Evolutionary conservation across 2,797 vertebrate species (phyloP).

Genomic region (Paramormyrops hopkinsi): DNA sequence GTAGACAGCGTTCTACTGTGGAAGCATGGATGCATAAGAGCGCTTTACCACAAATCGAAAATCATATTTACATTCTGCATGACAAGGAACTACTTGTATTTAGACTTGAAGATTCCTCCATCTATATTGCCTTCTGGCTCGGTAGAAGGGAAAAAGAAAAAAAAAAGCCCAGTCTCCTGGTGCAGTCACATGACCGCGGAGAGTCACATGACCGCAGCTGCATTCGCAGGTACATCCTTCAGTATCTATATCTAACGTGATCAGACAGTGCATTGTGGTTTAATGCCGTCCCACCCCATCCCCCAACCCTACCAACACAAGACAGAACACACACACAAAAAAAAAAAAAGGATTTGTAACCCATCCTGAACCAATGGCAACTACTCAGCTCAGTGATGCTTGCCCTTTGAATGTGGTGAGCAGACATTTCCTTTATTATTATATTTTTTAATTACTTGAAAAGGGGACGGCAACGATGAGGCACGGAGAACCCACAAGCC

Average conservation of each 20-base stretch:
- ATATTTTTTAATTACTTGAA: background rate
- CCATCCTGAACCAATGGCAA: background rate
- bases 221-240: slow-evolving; percentile 61
- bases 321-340: background rate
- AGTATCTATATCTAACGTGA: slow-evolving; percentile 49
- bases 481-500: slow-evolving; percentile 65
- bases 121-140: slow-evolving; percentile 55
- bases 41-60: slow-evolving; percentile 74
- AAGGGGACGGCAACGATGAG: slow-evolving; percentile 67
- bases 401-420: slow-evolving; percentile 68
- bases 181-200: slow-evolving; percentile 22
- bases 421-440: slow-evolving; percentile 53
- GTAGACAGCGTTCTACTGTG: slow-evolving; percentile 84
- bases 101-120: slow-evolving; percentile 34
- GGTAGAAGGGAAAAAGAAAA: slow-evolving; percentile 50
- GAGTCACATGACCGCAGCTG: slow-evolving; percentile 60
- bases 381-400: slow-evolving; percentile 53
- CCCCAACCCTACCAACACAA: slow-evolving; percentile 4
- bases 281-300: background rate
- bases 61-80: slow-evolving; percentile 82
- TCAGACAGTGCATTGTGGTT: slow-evolving; percentile 42
- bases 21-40: slow-evolving; percentile 80
- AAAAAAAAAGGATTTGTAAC: slow-evolving; percentile 13
- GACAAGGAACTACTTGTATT: slow-evolving; percentile 57
- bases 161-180: slow-evolving; percentile 40